phyloP scores from a whole-genome alignment of 2,113 vertebrate genomes.

The Nesospiza acunhae region DNA sequence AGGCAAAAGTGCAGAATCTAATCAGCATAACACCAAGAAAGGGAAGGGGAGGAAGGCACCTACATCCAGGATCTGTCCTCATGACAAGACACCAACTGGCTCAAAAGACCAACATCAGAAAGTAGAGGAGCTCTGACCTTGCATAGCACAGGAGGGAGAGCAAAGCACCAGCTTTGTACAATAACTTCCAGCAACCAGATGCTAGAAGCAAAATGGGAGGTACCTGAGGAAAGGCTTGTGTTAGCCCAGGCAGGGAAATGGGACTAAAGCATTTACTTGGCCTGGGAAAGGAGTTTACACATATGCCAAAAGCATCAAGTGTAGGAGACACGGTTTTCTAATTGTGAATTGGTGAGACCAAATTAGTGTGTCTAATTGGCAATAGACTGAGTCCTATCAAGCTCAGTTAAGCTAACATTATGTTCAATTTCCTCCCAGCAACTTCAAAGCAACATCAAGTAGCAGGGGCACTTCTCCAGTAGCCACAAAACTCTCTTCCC shows the following conservation, averaged over 20 bases:
- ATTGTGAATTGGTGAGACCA: neutral
- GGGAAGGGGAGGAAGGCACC: slow-evolving; percentile 41
- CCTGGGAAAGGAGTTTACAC: neutral
- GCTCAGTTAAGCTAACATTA: neutral
- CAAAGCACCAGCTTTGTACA: neutral
- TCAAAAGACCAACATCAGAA: neutral
- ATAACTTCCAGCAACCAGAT: neutral
- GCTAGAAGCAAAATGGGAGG: slow-evolving; percentile 15
- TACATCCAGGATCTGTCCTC: neutral
- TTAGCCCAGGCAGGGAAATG: neutral
- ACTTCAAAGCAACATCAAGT: slow-evolving; percentile 34
- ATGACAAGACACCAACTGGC: neutral
- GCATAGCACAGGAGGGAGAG: neutral
- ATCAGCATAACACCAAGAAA: slow-evolving; percentile 20
- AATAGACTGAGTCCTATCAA: neutral
- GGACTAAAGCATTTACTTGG: neutral
- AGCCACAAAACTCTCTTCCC: slow-evolving; percentile 2
- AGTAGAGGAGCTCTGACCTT: slow-evolving; percentile 13
- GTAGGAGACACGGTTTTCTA: neutral
- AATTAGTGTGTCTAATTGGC: slow-evolving; percentile 15
- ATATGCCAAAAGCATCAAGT: neutral
- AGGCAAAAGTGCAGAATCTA: slow-evolving; percentile 32
- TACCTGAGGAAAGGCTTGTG: slow-evolving; percentile 31
- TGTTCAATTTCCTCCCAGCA: neutral
- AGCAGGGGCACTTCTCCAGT: slow-evolving; percentile 5